Conservation (phyloP, 2,797 vertebrate species). For the Enteromius argenteus region DNA sequence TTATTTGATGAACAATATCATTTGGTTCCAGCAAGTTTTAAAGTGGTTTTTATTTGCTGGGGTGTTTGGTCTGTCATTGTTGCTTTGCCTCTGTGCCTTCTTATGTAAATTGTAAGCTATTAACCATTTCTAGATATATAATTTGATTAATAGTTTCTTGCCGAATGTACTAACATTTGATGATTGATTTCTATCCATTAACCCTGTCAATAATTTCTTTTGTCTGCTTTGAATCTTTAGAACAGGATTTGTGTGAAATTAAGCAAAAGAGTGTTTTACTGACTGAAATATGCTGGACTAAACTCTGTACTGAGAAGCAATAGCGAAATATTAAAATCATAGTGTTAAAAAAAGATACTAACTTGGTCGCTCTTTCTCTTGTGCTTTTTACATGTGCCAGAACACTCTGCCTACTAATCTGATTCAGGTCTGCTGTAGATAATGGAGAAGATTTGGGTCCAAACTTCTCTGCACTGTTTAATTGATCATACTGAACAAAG, state of each 20-base stretch:
- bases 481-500: conserved; percentile 32
- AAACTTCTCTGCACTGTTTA: conserved; percentile 10
- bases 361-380: conserved; percentile 85
- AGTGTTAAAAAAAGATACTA: conserved; percentile 82
- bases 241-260: conserved; percentile 66
- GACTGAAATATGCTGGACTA: conserved; percentile 75
- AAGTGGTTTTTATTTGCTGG: conserved; percentile 42
- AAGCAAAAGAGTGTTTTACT: conserved; percentile 71
- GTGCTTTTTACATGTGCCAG: conserved; percentile 79
- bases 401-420: conserved; percentile 83
- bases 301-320: conserved; percentile 79
- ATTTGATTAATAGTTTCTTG: conserved; percentile 78
- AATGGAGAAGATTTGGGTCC: conserved; percentile 9
- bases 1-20: conserved; percentile 37
- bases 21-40: conserved; percentile 50
- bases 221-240: conserved; percentile 74
- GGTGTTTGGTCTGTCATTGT: conserved; percentile 63
- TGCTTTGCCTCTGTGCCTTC: conserved; percentile 82
- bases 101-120: conserved; percentile 67
- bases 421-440: conserved; percentile 62
- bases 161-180: conserved; percentile 80
- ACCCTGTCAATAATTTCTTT: conserved; percentile 78
- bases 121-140: conserved; percentile 61
- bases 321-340: conserved; percentile 79
- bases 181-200: conserved; percentile 80